Conservation (phyloP, 2,113 vertebrate species). For the Tyrannus savana region DNA sequence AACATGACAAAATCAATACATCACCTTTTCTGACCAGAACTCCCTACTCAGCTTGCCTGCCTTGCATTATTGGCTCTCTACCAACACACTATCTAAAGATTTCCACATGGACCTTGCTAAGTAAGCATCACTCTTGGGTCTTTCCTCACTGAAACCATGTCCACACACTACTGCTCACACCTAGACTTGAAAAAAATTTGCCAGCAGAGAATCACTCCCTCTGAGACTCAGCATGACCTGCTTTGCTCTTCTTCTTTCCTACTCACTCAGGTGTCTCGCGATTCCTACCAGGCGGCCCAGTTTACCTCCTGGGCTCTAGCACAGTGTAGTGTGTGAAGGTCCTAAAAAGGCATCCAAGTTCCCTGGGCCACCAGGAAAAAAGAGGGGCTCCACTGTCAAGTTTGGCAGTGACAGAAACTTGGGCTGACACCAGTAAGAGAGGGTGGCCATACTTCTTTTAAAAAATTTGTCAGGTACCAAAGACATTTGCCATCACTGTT, state of each 20-base stretch:
- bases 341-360: not conserved
- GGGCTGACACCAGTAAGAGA: not conserved
- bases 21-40: not conserved
- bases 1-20: not conserved
- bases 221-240: rapidly evolving
- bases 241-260: not conserved
- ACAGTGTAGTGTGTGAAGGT: rapidly evolving
- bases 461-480: not conserved
- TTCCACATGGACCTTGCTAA: rapidly evolving
- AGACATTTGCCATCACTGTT: not conserved
- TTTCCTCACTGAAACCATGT: not conserved
- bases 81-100: not conserved
- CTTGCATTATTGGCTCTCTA: not conserved
- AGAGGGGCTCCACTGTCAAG: not conserved
- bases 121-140: not conserved
- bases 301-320: not conserved
- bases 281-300: not conserved
- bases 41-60: not conserved
- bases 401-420: not conserved
- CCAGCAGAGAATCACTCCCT: not conserved
- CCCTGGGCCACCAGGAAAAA: not conserved
- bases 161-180: not conserved
- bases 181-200: not conserved
- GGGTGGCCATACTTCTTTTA: not conserved
- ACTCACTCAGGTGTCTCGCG: not conserved